Conservation (phyloP, 2,113 vertebrate species). For the Ailurus styani region DNA sequence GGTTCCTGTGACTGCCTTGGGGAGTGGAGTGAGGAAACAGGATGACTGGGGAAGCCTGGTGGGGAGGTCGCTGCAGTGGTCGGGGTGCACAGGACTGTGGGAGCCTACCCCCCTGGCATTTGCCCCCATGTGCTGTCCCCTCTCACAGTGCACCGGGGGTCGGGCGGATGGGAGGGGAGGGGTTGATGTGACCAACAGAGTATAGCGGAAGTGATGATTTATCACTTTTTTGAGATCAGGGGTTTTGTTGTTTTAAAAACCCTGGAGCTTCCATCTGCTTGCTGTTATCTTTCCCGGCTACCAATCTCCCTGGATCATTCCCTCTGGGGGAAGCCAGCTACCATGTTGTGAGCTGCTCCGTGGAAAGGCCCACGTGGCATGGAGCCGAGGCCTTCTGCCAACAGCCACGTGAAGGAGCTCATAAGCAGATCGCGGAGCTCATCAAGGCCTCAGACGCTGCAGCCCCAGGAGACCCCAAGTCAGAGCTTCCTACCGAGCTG, state of each 20-base stretch:
- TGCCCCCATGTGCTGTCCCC: background rate
- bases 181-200: background rate
- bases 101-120: background rate
- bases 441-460: background rate
- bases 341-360: background rate
- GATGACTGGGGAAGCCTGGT: too few relatives aligned
- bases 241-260: background rate
- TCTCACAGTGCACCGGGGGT: background rate
- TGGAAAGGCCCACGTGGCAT: rapidly evolving
- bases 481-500: background rate
- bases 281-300: background rate
- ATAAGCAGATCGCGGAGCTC: background rate
- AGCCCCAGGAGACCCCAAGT: background rate
- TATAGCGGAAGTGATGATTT: too few relatives aligned
- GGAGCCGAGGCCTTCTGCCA: background rate
- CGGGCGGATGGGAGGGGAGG: background rate
- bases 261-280: background rate
- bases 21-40: background rate
- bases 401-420: background rate
- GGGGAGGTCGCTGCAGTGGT: background rate
- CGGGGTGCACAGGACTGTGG: background rate
- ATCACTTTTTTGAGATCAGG: background rate
- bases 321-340: background rate
- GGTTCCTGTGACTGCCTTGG: background rate
- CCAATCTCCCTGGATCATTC: background rate